Base-by-base conservation (phyloP, 2,888 invertebrate species). In the Apodemia mormo region DNA sequence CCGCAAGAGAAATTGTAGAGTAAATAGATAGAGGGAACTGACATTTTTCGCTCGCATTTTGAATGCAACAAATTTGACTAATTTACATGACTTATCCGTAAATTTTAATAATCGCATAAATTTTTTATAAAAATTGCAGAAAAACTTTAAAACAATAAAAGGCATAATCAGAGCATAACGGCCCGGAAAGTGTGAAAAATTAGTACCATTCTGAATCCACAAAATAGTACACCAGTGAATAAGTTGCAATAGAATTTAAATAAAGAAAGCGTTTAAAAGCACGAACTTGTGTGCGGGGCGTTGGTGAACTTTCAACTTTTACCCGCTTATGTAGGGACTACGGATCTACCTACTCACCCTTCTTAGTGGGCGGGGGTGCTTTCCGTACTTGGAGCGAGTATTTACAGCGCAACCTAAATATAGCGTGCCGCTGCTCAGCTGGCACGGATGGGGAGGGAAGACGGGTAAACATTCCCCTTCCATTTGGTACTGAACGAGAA, bases 161-260 rank as follows among this genome's bases (percentile, higher is more conserved):
- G 12, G 10, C 30, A 61, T 61, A 61, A 61, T 61, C 58, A 61
- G 58, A 61, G 12, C 58, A 12, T 61, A 61, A 61, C 30, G 58
- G 58, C 10, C 7, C 33, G 58, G 49, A 52, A 49, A 66, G 67
- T 37, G 58, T 29, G n/a, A 68, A 69, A 40, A 89, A 88, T 89
- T 88, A 84, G 84, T 85, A 79, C 79, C 82, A 84, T 89, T 86
- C 84, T 33, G 61, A 88, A 88, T 88, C 88, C 88, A 85, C 82
- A 79, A 77, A 81, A 83, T 85, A 83, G 79, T 90, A 93, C 92
- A 94, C 91, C 91, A 87, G 90, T 78, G 85, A 85, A 84, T 88
- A 86, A 90, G 93, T 94, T 94, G 94, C 94, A 89, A 94, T 93
- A 87, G 86, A 89, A 90, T 92, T 91, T 92, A 88, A 92, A 92